These are phyloP conservation scores for Mesocricetus auratus DNA, from an alignment of 2,113 vertebrate genomes.

Conservation along the genomic window DNA sequence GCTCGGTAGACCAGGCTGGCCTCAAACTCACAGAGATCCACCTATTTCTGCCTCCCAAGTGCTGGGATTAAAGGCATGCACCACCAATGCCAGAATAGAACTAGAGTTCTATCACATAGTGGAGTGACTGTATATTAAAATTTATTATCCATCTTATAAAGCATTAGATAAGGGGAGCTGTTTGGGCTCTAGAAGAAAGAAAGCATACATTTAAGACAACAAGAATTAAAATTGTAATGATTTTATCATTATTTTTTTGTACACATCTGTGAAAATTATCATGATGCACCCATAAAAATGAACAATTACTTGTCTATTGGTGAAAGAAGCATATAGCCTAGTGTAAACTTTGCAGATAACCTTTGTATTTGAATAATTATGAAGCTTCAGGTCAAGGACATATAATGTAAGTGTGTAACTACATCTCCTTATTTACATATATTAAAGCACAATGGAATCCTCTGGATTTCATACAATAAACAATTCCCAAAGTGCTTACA, in stretches of 20 bases:
- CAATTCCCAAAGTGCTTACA: too few relatives aligned
- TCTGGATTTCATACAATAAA: not conserved
- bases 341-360: not conserved
- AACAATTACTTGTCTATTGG: not conserved
- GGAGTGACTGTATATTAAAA: not conserved
- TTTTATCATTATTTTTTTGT: not conserved
- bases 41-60: too few relatives aligned
- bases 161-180: not conserved
- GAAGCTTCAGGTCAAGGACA: not conserved
- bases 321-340: not conserved
- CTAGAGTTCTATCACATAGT: not conserved
- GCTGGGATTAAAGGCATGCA: too few relatives aligned
- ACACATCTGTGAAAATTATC: not conserved
- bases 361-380: not conserved
- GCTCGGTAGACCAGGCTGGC: too few relatives aligned
- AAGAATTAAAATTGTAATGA: not conserved
- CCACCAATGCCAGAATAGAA: too few relatives aligned
- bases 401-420: not conserved
- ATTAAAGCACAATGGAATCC: not conserved
- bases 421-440: not conserved
- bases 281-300: not conserved
- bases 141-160: not conserved
- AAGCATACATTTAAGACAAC: not conserved
- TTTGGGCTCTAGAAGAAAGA: not conserved
- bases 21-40: too few relatives aligned